Evolutionary conservation across 2,888 invertebrate genomes (phyloP).

Genomic region (Elmis aenea): DNA sequence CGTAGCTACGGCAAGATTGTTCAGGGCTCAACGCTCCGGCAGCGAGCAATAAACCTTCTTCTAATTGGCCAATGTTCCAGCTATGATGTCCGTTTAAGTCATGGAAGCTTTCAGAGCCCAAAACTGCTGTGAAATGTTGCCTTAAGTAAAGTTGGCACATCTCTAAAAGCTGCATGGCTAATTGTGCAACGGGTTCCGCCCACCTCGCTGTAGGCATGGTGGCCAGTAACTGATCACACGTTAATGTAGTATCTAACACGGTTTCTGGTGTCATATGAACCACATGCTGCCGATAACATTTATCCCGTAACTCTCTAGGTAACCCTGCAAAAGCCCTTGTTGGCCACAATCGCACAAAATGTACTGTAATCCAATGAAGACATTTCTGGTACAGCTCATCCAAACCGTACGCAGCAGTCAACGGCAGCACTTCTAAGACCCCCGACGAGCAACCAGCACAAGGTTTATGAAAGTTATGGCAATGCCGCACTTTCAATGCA

Average conservation of each 20-base stretch:
- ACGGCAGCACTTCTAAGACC: slow-evolving; percentile 79
- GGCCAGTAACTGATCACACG: slow-evolving; percentile 75
- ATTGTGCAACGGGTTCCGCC: slow-evolving; percentile 73
- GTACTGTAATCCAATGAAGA: slow-evolving; percentile 79
- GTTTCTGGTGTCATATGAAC: slow-evolving; percentile 75
- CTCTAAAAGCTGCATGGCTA: slow-evolving; percentile 76
- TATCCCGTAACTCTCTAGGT: slow-evolving; percentile 75
- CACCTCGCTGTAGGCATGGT: slow-evolving; percentile 71
- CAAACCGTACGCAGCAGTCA: slow-evolving; percentile 79
- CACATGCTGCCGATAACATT: slow-evolving; percentile 78
- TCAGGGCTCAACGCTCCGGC: slow-evolving; percentile 76
- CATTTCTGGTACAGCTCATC: slow-evolving; percentile 84
- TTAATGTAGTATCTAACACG: slow-evolving; percentile 76
- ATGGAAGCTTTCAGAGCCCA: slow-evolving; percentile 57
- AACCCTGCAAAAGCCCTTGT: slow-evolving; percentile 83
- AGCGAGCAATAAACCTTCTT: slow-evolving; percentile 73
- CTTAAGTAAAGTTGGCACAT: slow-evolving; percentile 75
- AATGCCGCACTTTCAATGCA: slow-evolving; percentile 75
- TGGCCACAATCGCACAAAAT: slow-evolving; percentile 88
- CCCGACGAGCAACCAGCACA: slow-evolving; percentile 84
- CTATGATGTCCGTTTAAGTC: slow-evolving; percentile 62
- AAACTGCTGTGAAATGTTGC: slow-evolving; percentile 69
- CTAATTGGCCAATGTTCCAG: slow-evolving; percentile 34
- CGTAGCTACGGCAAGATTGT: slow-evolving; percentile 76
- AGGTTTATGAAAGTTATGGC: slow-evolving; percentile 93